These are phyloP conservation scores for Pseudachorutes palmiensis DNA, from an alignment of 1,140 invertebrate genomes.

Conservation along the genomic window DNA sequence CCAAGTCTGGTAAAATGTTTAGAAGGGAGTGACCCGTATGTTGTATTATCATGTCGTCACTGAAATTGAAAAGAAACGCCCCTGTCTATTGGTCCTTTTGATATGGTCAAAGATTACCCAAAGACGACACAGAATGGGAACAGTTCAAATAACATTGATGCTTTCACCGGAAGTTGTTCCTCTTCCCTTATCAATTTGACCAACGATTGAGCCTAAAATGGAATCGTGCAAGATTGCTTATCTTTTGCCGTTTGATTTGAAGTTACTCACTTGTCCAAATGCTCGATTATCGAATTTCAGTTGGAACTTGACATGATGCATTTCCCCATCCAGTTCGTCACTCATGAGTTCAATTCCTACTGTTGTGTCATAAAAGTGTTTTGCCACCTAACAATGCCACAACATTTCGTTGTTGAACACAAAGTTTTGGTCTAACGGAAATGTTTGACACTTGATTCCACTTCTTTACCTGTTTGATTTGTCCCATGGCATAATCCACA, in stretches of 20 bases:
- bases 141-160: conserved; percentile 86
- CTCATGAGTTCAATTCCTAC: conserved; percentile 80
- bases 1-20: conserved; percentile 75
- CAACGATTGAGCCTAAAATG: conserved; percentile 53
- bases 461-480: conserved; percentile 67
- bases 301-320: conserved; percentile 87
- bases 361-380: conserved; percentile 82
- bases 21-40: conserved; percentile 85
- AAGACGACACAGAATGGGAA: conserved; percentile 97
- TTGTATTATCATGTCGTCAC: conserved; percentile 77
- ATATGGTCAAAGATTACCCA: conserved; percentile 52
- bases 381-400: conserved; percentile 56
- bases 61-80: conserved; percentile 44
- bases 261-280: conserved; percentile 11
- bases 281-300: conserved; percentile 82
- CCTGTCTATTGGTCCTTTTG: too few species aligned
- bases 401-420: conserved; percentile 3
- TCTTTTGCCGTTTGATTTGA: neutral
- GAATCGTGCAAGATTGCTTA: neutral
- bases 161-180: conserved; percentile 74
- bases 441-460: neutral
- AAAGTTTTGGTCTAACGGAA: too few species aligned
- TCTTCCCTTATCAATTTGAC: conserved; percentile 69
- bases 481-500: conserved; percentile 93
- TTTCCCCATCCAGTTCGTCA: conserved; percentile 76